phyloP scores from a whole-genome alignment of 2,113 vertebrate genomes.

The Melanocharis versteri region DNA sequence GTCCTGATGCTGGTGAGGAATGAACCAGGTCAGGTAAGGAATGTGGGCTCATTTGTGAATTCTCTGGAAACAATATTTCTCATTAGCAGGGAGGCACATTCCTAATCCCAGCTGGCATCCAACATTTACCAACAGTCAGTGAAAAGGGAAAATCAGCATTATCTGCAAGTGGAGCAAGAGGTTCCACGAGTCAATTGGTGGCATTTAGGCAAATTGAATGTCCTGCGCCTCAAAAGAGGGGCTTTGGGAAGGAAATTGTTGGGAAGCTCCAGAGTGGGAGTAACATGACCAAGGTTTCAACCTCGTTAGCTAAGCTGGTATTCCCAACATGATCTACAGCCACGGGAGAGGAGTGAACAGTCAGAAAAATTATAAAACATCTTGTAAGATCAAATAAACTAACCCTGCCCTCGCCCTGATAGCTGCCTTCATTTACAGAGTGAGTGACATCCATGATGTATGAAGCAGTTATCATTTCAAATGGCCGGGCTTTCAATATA shows the following conservation, averaged over 20 bases:
- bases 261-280: background rate
- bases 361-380: background rate
- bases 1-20: background rate
- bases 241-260: background rate
- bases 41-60: background rate
- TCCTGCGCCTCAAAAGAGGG: background rate
- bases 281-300: background rate
- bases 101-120: background rate
- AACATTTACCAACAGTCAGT: background rate
- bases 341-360: background rate
- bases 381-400: conserved; percentile 10
- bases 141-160: background rate
- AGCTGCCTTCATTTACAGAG: conserved; percentile 1
- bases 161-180: background rate
- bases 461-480: conserved; percentile 28
- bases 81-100: background rate
- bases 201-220: background rate
- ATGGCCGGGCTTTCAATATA: conserved; percentile 22
- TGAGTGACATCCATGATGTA: background rate
- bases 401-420: background rate
- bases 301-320: background rate
- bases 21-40: background rate
- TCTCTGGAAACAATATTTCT: background rate
- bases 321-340: conserved; percentile 1
- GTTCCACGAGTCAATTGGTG: background rate